Percentiles rank a stretch among this genome's conserved stretches.
Conservation (phyloP, 2,888 invertebrate genomes). For the Campaea margaritaria region DNA sequence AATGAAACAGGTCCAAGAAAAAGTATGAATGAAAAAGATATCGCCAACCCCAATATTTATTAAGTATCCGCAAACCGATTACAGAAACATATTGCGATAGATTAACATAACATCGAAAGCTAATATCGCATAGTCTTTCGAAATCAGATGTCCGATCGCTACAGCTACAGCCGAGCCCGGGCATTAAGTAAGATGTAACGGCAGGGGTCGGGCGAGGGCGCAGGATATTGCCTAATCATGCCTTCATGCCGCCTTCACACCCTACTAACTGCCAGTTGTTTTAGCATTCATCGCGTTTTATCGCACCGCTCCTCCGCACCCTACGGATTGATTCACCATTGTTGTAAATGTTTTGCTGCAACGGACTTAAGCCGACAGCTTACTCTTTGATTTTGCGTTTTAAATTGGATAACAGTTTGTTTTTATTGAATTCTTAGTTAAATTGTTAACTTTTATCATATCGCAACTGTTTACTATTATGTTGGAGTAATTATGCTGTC, state of each 20-base stretch:
- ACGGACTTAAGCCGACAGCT: conserved; percentile 48
- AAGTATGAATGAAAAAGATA: too few relatives aligned
- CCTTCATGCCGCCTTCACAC: conserved; percentile 72
- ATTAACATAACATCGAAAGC: conserved; percentile 55
- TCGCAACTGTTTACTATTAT: conserved; percentile 30
- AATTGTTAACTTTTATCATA: conserved; percentile 20
- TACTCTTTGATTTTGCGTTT: conserved; percentile 25
- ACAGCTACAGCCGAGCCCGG: conserved; percentile 48
- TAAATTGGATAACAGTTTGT: conserved; percentile 27
- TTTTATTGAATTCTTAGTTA: conserved; percentile 11
- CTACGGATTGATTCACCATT: conserved; percentile 73
- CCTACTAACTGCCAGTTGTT: conserved; percentile 82
- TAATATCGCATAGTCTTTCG: conserved; percentile 63
- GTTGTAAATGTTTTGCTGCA: conserved; percentile 66
- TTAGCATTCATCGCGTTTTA: conserved; percentile 80
- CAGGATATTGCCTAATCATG: conserved; percentile 84
- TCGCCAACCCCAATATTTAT: background rate
- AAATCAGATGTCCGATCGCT: conserved; percentile 77
- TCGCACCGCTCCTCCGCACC: conserved; percentile 43
- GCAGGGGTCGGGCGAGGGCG: conserved; percentile 73
- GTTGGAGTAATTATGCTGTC: conserved; percentile 36
- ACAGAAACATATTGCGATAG: conserved; percentile 38
- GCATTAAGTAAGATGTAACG: conserved; percentile 80
- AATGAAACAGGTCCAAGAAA: too few relatives aligned
- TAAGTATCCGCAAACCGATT: background rate